A percentile compares a stretch with the other conserved stretches of the same genome.
phyloP scores from a whole-genome alignment of 2,888 invertebrate species.

The Gerris lacustris region DNA sequence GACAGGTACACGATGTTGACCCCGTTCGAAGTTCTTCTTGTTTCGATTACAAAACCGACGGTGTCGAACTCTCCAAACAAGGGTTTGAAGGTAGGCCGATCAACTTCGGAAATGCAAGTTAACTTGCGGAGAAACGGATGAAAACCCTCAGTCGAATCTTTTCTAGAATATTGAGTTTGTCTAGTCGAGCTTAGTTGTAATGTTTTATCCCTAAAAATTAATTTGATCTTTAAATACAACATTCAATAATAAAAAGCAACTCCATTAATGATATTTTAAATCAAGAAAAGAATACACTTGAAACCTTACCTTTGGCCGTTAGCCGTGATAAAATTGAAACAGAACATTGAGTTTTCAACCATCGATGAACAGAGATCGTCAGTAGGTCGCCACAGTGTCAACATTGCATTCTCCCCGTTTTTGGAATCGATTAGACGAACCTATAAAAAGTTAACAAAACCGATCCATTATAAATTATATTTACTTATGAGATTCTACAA shows the following conservation, averaged over 20 bases:
- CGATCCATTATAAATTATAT: not conserved
- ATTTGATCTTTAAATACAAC: not conserved
- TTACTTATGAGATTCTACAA: too few species aligned
- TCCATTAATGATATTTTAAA: too few species aligned
- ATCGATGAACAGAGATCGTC: conserved; percentile 47
- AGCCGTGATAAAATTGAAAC: conserved; percentile 36
- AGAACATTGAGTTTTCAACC: conserved; percentile 47
- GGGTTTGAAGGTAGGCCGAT: conserved; percentile 35
- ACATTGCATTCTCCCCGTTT: conserved; percentile 35
- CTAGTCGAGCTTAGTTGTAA: conserved; percentile 19
- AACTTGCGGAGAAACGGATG: not conserved
- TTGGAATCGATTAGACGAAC: conserved; percentile 19
- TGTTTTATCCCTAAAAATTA: conserved; percentile 19
- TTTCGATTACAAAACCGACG: conserved; percentile 51
- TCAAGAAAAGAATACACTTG: too few species aligned
- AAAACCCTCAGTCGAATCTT: not conserved
- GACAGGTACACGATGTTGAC: conserved; percentile 33
- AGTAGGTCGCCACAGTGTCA: conserved; percentile 60
- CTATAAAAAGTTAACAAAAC: conserved; percentile 4
- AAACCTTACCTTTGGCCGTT: conserved; percentile 22
- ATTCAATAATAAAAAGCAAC: too few species aligned
- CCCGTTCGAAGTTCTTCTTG: conserved; percentile 35
- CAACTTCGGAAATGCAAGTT: not conserved
- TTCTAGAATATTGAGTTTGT: conserved; percentile 14
- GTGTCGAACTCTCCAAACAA: conserved; percentile 60